Evolutionary conservation across 1,140 invertebrate genomes (phyloP), one percentile per base, ranked within the genome.

Genomic region (Trachelipus rathkii): DNA sequence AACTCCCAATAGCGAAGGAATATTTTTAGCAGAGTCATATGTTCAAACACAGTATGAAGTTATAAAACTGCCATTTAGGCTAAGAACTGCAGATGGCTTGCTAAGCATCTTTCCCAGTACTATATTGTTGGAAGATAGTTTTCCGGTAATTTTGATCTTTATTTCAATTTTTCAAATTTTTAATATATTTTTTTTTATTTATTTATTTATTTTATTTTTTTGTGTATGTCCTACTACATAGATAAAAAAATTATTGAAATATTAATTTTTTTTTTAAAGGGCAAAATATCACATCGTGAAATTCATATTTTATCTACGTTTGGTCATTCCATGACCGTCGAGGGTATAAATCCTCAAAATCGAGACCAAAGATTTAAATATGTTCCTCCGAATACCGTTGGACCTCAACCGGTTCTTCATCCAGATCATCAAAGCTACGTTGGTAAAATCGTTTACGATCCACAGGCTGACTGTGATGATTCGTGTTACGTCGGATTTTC

Each of bases 51-150:
- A 90, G 43, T 92, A 89, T 84, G 91, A 95, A 82, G 86, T 88
- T 77, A 84, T 92, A 13, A 87, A 85, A 3, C 85, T 91, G 43
- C 87, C 89, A 0, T 87, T 91, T 15, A 86, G 88, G 73, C 90
- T 91, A 84, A 78, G 76, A 9, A 82, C 82, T 8, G 82, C 78
- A 10, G 78, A 81, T 67, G 82, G 83, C 8, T 78, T 77, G 7
- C 79, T 83, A 13, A 80, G 73, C 19, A 77, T 82, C 66, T 76
- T 79, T 24, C 87, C 90, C 44, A 88, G 90, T 79, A 87, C 89
- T 79, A 83, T 95, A 15, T 85, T 90, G 68, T 93, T 95, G 84
- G 89, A 91, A 76, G 89, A 93, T 84, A 92, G 91, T 80, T 95
- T 94, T 88, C 93, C 93, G 46, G 92, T 93, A 87, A 89, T 89